These are phyloP conservation scores for Liasis olivaceus DNA, from an alignment of 2,797 vertebrate genomes.

Conservation along the genomic window DNA sequence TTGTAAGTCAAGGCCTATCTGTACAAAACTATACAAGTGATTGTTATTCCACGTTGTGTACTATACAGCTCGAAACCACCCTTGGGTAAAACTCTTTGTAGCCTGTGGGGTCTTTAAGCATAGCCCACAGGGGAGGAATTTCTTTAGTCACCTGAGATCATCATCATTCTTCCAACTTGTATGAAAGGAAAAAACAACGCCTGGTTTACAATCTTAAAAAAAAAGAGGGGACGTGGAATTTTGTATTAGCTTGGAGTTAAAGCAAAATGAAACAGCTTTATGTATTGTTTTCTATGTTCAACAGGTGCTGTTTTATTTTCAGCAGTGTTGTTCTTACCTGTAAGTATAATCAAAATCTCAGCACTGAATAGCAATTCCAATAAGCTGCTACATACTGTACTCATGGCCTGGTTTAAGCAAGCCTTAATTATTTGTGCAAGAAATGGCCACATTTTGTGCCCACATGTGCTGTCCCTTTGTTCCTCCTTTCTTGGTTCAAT, in stretches of 20 bases:
- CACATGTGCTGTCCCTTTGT: not conserved
- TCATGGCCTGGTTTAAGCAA: not conserved
- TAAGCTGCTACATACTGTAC: not conserved
- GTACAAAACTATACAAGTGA: not conserved
- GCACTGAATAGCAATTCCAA: not conserved
- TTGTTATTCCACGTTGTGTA: not conserved
- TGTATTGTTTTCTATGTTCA: not conserved
- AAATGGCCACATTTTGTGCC: not conserved
- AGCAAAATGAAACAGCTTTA: not conserved
- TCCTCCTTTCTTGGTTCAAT: not conserved
- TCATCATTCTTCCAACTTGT: not conserved
- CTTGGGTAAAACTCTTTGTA: not conserved
- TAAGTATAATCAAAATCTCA: not conserved
- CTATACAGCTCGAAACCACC: not conserved
- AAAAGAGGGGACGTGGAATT: no score
- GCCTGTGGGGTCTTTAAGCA: no score
- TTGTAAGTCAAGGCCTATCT: no score
- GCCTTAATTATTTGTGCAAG: not conserved
- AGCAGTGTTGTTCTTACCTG: not conserved
- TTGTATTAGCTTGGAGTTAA: not conserved
- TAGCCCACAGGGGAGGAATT: not conserved
- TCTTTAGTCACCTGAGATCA: not conserved
- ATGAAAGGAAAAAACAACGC: not conserved
- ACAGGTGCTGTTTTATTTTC: not conserved
- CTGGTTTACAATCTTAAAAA: not conserved